Evolutionary conservation across 1,140 invertebrate genomes (phyloP), one percentile per base, ranked within the genome.

Genomic region (Andricus grossulariae): DNA sequence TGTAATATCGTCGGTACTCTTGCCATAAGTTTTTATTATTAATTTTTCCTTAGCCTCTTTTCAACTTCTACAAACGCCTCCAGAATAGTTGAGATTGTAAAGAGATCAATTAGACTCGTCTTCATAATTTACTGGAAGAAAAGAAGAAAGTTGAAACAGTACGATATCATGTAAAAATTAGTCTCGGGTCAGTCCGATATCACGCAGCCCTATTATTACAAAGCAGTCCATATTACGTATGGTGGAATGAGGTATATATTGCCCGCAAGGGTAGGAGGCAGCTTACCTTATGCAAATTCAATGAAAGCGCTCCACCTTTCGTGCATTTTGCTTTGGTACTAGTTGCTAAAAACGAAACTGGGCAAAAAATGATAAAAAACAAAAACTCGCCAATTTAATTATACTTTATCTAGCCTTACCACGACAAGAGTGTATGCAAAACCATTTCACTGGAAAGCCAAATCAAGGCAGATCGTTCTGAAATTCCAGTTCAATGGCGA

Each of bases 111-210:
- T 54, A 54, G n/a, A 18, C 52, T n/a, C n/a, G 4, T 45, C n/a
- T 54, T 10, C n/a, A 16, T 18, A 54, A 54, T 54, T 8, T 16
- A 54, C n/a, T 18, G n/a, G 6, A 54, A 19, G 7, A 18, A 54
- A 54, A 2, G 5, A 54, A 10, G 18, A 16, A 54, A 54, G 52
- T 54, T n/a, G n/a, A 21, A 71, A 19, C 15, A 60, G 6, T n/a
- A 60, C 11, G 15, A 45, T 74, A 74, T 60, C 39, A 45, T 18
- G 73, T 74, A 57, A 45, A 74, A 74, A 74, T 74, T 74, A 74
- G 54, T 32, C 25, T 13, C 10, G 45, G 16, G 18, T 39, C 21
- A 32, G 25, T 21, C 13, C 32, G 52, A 16, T 57, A 74, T 74
- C 73, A 74, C 73, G 54, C 73, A 54, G 73, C 21, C 32, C 32